Evolutionary conservation across 2,113 vertebrate genomes (phyloP), one percentile per base, ranked within the genome.

Genomic region (Bujurquina vittata): DNA sequence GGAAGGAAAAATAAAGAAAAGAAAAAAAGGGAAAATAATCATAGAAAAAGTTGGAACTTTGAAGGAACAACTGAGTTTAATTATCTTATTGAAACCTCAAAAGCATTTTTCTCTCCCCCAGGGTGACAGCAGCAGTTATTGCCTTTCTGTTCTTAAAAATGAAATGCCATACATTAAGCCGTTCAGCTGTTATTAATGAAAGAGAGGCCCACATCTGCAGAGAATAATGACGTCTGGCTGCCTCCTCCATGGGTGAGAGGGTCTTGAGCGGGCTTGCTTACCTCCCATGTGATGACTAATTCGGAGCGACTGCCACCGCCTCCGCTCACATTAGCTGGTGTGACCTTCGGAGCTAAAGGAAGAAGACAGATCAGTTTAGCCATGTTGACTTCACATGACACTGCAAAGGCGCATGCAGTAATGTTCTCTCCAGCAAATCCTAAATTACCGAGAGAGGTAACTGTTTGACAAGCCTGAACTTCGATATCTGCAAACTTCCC

Each of bases 261-360:
- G 72, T 79, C 61, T 43, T 49, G 84, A 60, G 54, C 54, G 17
- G 75, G 84, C 73, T 78, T 67, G 77, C 95, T 97, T 95, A 99
- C 98, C 97, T 99, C 98, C 98, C 98, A 99, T 15, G 97, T 98
- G 92, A 99, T 99, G 93, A 99, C 98, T 95, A 99, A 96, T 92
- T 99, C 98, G 0, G 97, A 98, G 85, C 97, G 97, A 94, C 96
- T 99, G 88, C 98, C 98, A 77, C 98, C 98, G 9, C 98, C 98
- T 89, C 98, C 98, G 2, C 97, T 99, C 94, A 99, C 97, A 1
- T 98, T 99, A 22, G 97, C 97, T 1, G 98, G 98, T 23, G 97
- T 97, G 94, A 99, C 96, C 93, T 98, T 98, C 1, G 98, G 98
- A 91, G 97, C 98, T 99, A 93, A 10, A 69, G 81, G 56, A 84